Base-by-base conservation (phyloP, 1,140 invertebrate genomes). In the Dinoponera quadriceps region DNA sequence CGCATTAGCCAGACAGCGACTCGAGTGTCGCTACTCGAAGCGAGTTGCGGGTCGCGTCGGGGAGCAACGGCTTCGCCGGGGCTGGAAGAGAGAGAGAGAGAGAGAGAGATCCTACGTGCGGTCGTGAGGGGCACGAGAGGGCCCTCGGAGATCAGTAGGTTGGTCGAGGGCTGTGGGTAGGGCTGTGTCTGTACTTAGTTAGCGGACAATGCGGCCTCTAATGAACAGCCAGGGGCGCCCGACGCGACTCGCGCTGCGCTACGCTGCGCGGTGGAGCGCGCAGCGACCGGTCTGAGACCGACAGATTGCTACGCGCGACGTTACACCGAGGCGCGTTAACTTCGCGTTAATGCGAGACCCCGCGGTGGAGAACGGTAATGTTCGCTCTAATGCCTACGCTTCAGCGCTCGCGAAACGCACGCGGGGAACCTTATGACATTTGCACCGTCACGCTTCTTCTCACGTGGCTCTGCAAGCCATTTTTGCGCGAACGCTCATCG, bases 171-270 rank as follows among this genome's bases (percentile, higher is more conserved):
- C 82, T 83, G 86, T 84, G 90, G 85, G 84, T 88, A 85, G 88
- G 88, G 88, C 86, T 83, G 80, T 83, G 90, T 89, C 89, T 91
- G 93, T 93, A 94, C 94, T 94, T 94, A 94, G 94, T 94, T 94
- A 94, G 90, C 93, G 93, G 94, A 94, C 93, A 94, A 94, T 94
- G 93, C 91, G 90, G 91, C 91, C 93, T 92, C 93, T 94, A 94
- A 94, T 93, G 93, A 94, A 94, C 93, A 94, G 93, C 93, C 92
- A 92, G 92, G 92, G 93, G 93, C 92, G 91, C 91, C 91, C 89
- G 91, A 82, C 81, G 74, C 48, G 74, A 20, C 51, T 69, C 25
- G 49, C 59, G 54, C 11, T 59, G 71, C 55, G 55, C 38, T 11
- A 9, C 38, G 3, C 9, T 7, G 33, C 72, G 91, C 89, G 88